Evolutionary conservation across 2,888 invertebrate species (phyloP).

Genomic region (Phortica okadai): DNA sequence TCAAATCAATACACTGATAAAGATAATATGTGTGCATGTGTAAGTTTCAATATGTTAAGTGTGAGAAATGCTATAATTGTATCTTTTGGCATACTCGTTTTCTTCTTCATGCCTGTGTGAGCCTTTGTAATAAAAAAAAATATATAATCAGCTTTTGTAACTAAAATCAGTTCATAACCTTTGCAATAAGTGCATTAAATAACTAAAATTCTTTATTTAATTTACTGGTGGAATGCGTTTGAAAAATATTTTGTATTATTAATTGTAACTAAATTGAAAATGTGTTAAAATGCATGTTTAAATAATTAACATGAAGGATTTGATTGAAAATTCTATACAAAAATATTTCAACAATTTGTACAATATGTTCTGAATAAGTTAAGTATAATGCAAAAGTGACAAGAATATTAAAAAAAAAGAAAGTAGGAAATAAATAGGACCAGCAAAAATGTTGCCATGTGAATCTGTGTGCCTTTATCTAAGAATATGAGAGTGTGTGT

Average conservation of each 20-base stretch:
- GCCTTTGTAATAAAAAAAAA: background rate
- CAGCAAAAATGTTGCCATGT: slow-evolving; percentile 10
- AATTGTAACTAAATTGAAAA: background rate
- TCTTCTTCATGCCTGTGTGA: too few relatives aligned
- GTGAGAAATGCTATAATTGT: background rate
- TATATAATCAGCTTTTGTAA: slow-evolving; percentile 9
- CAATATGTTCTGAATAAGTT: background rate
- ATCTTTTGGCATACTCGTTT: background rate
- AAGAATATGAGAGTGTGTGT: background rate
- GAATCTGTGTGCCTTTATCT: background rate
- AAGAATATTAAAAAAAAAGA: background rate
- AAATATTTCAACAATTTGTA: background rate
- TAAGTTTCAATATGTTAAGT: background rate
- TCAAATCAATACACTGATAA: too few relatives aligned
- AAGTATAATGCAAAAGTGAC: background rate
- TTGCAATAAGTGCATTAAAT: slow-evolving; percentile 18
- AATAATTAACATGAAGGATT: background rate
- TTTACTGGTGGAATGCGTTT: too few relatives aligned
- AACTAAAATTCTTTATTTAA: background rate
- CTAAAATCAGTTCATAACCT: background rate
- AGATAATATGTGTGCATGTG: background rate
- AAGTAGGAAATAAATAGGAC: slow-evolving; percentile 2
- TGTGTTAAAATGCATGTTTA: background rate
- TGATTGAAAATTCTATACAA: background rate
- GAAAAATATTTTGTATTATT: too few relatives aligned